Base-by-base conservation (phyloP, 2,888 invertebrate species). In the Drosophila stalkeri region DNA sequence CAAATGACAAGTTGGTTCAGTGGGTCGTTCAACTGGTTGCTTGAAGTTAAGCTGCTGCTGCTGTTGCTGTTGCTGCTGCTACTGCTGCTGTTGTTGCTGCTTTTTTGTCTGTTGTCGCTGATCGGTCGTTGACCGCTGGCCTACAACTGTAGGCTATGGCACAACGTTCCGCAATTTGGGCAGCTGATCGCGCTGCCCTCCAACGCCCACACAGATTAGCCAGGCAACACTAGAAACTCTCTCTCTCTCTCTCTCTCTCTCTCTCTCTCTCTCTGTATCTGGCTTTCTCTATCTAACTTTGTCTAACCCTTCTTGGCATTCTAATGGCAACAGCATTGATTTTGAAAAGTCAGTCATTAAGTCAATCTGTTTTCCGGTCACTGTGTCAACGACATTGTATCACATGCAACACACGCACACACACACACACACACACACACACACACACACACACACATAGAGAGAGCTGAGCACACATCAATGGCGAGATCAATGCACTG, bases 321-420 rank as follows among this genome's bases (percentile, higher is more conserved):
- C 84, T 83, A 76, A 77, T 66, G 56, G 47, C 65, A 35, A 49
- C 69, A 74, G 73, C 83, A 78, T 79, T 88, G 88, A 85, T 74
- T 86, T 82, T 86, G 72, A 85, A 91, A 88, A 91, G 81, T 91
- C 92, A 90, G 92, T 90, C 90, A 92, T 91, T 91, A 82, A 91
- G 91, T 86, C 91, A 92, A 82, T 89, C 89, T 77, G 87, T 90
- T 91, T 91, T 80, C 86, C 87, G 91, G 91, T 90, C 91, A 91
- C 89, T 91, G 90, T 90, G 91, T 89, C 91, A 90, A 89, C 85
- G 79, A 88, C 85, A 88, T 85, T 88, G 88, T 89, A 70, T 85
- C 86, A 65, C 80, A 89, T 82, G 80, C 82, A 64, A 83, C 75
- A 69, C 68, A 59, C 79, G 64, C 67, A 41, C 59, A 47, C 33